Base-by-base conservation (phyloP, 1,140 invertebrate species). In the Drosophila takahashii region DNA sequence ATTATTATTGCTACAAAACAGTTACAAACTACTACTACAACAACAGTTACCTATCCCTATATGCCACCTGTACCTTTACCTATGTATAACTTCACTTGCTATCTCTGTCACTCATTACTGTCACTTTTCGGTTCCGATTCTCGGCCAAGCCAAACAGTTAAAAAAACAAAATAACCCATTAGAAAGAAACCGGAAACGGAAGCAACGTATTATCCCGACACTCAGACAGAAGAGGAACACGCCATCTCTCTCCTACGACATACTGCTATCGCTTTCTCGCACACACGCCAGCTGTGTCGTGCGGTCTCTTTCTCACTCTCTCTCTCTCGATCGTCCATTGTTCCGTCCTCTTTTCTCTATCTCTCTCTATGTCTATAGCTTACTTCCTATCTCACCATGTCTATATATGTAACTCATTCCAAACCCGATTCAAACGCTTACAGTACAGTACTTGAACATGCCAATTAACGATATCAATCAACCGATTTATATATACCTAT, bases 401-500 rank as follows among this genome's bases (percentile, higher is more conserved):
- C 66, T 77, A 73, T 67, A 66, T 64, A 9, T 32, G 56, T 64
- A 56, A 52, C 22, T 36, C 39, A 53, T 51, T 45, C 29, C 37
- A 32, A 71, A 56, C 61, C 47, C 45, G 41, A 73, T 26, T 71
- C 53, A 67, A 81, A 87, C 66, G 83, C 83, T 87, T 87, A 81
- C 81, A 86, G 78, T 78, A 86, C 81, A 85, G 74, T 78, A 86
- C 67, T 48, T 77, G 73, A 86, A 78, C 67, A 80, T 62, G 34
- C 42, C 69, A 45, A 53, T 61, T 57, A 69, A 69, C 48, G 26
- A 52, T 64, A 74, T 57, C 29, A 74, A 64, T 45, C 59, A 51
- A 52, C 45, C 48, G 48, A 70, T 73, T 52, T 60, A 61, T 71
- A 74, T 52, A 69, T 47, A 57, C 70, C 54, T 83, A 90, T 91